These are phyloP conservation scores for Caenorhabditis virilis DNA, from an alignment of 2,888 invertebrate species.

Conservation along the genomic window DNA sequence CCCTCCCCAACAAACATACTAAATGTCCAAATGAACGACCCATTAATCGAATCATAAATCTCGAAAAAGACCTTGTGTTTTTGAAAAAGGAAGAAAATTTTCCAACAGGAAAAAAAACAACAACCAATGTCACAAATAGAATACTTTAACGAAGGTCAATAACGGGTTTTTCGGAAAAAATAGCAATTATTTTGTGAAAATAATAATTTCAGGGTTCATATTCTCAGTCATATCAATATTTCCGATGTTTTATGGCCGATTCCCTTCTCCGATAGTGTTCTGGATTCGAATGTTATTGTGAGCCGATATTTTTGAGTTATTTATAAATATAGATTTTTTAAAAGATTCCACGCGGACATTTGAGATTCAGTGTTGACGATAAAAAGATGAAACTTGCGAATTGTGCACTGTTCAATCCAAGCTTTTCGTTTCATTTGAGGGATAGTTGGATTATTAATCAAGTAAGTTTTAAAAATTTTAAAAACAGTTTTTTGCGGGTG, in stretches of 20 bases:
- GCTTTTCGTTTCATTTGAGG: slow-evolving; percentile 24
- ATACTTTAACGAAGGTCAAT: too few relatives aligned
- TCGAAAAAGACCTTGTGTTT: too few relatives aligned
- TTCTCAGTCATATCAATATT: slow-evolving; percentile 40
- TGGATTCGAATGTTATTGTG: slow-evolving; percentile 46
- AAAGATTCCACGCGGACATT: slow-evolving; percentile 42
- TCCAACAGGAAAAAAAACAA: too few relatives aligned
- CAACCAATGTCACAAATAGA: neutral
- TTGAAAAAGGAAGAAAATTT: too few relatives aligned
- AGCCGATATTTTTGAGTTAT: too few relatives aligned
- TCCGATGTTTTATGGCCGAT: slow-evolving; percentile 53
- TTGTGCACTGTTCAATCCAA: slow-evolving; percentile 29
- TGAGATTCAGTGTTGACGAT: slow-evolving; percentile 39
- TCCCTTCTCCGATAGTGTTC: slow-evolving; percentile 42
- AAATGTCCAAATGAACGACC: too few relatives aligned
- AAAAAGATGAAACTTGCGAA: slow-evolving; percentile 35
- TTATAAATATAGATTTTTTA: too few relatives aligned
- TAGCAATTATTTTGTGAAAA: neutral
- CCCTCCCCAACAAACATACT: too few relatives aligned
- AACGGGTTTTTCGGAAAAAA: neutral
- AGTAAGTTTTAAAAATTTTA: slow-evolving; percentile 10
- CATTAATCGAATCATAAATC: too few relatives aligned
- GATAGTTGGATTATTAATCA: slow-evolving; percentile 39
- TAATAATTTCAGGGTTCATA: slow-evolving; percentile 27
- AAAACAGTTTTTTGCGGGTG: too few relatives aligned